Conservation (phyloP, 2,888 invertebrate genomes). For the Caenorhabditis sp. region DNA sequence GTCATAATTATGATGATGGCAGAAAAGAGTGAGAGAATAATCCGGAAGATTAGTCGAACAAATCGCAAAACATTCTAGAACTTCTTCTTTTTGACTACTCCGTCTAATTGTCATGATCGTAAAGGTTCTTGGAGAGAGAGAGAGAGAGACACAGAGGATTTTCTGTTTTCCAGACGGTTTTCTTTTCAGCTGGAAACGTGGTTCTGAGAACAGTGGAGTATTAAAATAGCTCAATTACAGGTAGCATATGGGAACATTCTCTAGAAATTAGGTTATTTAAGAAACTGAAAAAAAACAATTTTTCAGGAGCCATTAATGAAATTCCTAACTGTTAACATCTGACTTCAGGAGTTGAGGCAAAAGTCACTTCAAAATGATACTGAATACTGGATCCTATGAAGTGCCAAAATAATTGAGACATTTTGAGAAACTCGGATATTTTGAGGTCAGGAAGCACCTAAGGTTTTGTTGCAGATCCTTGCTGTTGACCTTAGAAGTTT, state of each 20-base stretch:
- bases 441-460: too few relatives aligned
- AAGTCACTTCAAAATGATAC: too few relatives aligned
- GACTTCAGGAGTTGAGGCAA: too few relatives aligned
- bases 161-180: background rate
- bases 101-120: slow-evolving; percentile 11
- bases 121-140: background rate
- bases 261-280: too few relatives aligned
- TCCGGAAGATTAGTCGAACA: slow-evolving; percentile 33
- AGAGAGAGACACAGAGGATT: background rate
- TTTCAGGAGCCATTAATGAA: too few relatives aligned
- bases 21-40: slow-evolving; percentile 25
- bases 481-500: background rate
- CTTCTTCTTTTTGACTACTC: background rate
- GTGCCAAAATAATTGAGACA: too few relatives aligned
- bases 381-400: too few relatives aligned
- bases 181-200: slow-evolving; percentile 5
- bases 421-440: too few relatives aligned
- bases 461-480: background rate
- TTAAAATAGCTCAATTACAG: background rate
- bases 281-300: too few relatives aligned
- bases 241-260: background rate
- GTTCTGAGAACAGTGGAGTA: background rate
- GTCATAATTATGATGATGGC: slow-evolving; percentile 20
- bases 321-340: too few relatives aligned
- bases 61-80: slow-evolving; percentile 24